Base-by-base conservation (phyloP, 2,797 vertebrate genomes). In the Psittacula derbiana region DNA sequence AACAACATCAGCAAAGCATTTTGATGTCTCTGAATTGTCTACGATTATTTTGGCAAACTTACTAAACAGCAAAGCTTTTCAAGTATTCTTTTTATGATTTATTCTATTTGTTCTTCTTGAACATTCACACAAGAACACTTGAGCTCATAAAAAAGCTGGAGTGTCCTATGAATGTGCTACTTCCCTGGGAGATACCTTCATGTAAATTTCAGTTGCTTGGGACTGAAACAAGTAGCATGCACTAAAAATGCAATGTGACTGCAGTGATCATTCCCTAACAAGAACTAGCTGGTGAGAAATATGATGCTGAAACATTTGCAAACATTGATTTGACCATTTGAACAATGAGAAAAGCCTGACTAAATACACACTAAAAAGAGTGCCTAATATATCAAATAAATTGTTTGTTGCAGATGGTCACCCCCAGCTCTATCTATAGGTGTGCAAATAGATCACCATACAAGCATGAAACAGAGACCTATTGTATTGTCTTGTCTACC, bases 331-430 rank as follows among this genome's bases (percentile, higher is more conserved):
- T 92, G 86, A 85, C 67, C 16, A 79, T 70, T 87, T 47, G 84
- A 94, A 93, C 90, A 84, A 85, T 25, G 21, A 62, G 74, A 92
- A 92, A 90, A 94, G 50, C 38, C 40, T 75, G 33, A 21, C 65
- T 88, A 95, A 95, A 95, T 52, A 86, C 55, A 79, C 19, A n/a
- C 52, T 60, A 80, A 80, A 78, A 85, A 86, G 52, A 71, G 38
- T 30, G 55, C n/a, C 41, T 86, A 95, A 94, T 88, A 78, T 33
- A 66, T 91, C 81, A 94, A 67, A 92, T 38, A 81, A 86, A 95
- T 74, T 73, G 66, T 70, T 88, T 79, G 67, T 33, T 82, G 55
- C 74, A 87, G 80, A 80, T 61, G 36, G 41, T 81, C 46, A 44
- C 38, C 52, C 44, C 40, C 83, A 62, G 47, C 23, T 70, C 64